Percentiles rank a stretch among this genome's conserved stretches.
These are phyloP conservation scores for Micronycteris hirsuta DNA, from an alignment of 2,113 vertebrate species.

Conservation along the genomic window DNA sequence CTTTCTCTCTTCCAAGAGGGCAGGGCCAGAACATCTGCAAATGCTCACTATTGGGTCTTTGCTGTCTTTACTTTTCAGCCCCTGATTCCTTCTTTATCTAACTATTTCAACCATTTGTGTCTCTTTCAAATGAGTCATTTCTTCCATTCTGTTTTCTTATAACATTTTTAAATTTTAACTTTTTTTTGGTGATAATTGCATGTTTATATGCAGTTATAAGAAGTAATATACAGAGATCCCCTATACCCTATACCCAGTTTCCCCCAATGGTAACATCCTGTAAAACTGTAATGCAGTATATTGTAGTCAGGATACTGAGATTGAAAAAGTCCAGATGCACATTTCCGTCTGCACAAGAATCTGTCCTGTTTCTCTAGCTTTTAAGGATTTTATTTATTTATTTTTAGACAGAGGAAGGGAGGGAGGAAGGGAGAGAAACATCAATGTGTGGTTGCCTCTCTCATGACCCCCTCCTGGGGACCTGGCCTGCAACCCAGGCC, in stretches of 20 bases:
- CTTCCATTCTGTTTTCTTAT: neutral
- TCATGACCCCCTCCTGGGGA: too few species aligned
- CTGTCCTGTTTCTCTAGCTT: neutral
- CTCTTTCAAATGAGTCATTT: neutral
- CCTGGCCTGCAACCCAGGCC: too few species aligned
- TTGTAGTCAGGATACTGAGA: neutral
- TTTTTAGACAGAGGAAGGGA: too few species aligned
- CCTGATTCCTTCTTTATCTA: neutral
- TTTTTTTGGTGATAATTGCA: neutral
- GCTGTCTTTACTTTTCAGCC: neutral
- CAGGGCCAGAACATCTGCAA: neutral
- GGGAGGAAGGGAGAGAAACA: too few species aligned
- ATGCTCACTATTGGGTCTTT: neutral
- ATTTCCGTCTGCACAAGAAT: neutral
- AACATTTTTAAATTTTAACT: neutral
- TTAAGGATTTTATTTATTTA: too few species aligned
- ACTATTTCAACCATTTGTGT: neutral
- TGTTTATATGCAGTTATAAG: neutral
- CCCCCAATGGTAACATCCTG: neutral
- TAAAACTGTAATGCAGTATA: neutral
- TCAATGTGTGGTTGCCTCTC: too few species aligned
- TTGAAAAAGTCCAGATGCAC: neutral
- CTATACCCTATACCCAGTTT: neutral
- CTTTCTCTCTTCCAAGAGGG: neutral
- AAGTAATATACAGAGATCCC: neutral